phyloP scores from a whole-genome alignment of 2,113 vertebrate genomes.

The Pedetes capensis region DNA sequence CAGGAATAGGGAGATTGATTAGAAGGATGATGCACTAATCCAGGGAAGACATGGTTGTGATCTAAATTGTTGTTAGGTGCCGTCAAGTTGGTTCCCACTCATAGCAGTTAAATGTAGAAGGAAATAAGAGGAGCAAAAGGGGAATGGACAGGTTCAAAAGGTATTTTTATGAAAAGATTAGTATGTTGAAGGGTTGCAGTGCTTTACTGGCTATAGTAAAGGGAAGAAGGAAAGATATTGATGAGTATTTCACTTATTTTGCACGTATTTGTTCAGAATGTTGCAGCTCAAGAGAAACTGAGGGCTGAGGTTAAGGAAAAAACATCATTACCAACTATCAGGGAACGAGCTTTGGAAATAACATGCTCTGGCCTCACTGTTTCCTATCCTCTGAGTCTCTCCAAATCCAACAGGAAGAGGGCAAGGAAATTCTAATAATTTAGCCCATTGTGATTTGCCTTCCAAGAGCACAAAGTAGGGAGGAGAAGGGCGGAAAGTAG shows the following conservation, averaged over 20 bases:
- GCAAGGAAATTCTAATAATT: not conserved
- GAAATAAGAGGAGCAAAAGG: rapidly evolving
- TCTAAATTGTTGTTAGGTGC: too few relatives aligned
- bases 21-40: not conserved
- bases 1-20: not conserved
- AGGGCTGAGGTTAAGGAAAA: not conserved
- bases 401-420: not conserved
- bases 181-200: not conserved
- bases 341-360: not conserved
- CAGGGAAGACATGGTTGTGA: not conserved
- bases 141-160: not conserved
- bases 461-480: not conserved
- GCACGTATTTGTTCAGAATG: not conserved
- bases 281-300: not conserved
- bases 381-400: not conserved
- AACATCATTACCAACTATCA: not conserved
- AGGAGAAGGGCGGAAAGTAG: not conserved
- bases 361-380: not conserved
- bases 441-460: not conserved
- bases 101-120: not conserved
- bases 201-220: not conserved
- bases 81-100: too few relatives aligned
- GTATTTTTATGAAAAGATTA: not conserved
- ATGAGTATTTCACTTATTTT: not conserved
- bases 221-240: not conserved